These are phyloP conservation scores for Chaetogeoica ovagalla DNA, from an alignment of 2,888 invertebrate genomes.

Conservation along the genomic window DNA sequence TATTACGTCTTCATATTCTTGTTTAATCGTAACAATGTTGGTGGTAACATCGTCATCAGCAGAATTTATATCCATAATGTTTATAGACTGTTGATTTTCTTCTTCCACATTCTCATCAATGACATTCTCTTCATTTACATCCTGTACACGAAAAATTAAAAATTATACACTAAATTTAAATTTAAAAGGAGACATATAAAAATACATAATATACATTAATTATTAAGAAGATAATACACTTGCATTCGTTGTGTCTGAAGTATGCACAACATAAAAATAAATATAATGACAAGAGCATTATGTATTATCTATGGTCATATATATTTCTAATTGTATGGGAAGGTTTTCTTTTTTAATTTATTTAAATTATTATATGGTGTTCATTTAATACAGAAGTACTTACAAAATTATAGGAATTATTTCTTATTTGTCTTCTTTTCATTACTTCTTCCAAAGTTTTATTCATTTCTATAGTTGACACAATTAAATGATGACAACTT, in stretches of 20 bases:
- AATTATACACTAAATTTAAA: no score
- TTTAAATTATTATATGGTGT: background rate
- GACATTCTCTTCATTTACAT: slow-evolving; percentile 26
- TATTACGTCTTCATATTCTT: slow-evolving; percentile 34
- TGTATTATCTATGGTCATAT: no score
- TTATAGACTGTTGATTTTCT: background rate
- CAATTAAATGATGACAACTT: slow-evolving; percentile 43
- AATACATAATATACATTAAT: no score
- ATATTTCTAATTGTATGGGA: no score
- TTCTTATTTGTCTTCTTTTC: slow-evolving; percentile 41
- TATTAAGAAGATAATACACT: no score
- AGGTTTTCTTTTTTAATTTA: no score
- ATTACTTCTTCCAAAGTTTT: slow-evolving; percentile 48
- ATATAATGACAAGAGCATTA: no score
- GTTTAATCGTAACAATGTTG: slow-evolving; percentile 37
- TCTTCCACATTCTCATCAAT: slow-evolving; percentile 2
- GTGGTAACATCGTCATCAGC: slow-evolving; percentile 13
- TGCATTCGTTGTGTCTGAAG: no score
- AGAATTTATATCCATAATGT: slow-evolving; percentile 45
- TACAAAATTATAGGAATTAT: slow-evolving; percentile 45
- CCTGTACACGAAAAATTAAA: background rate
- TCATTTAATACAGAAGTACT: background rate
- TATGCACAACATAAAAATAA: no score
- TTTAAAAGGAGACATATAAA: no score
- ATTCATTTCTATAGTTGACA: slow-evolving; percentile 49